phyloP scores from a whole-genome alignment of 2,113 vertebrate species.

The Nycticryphes semicollaris region DNA sequence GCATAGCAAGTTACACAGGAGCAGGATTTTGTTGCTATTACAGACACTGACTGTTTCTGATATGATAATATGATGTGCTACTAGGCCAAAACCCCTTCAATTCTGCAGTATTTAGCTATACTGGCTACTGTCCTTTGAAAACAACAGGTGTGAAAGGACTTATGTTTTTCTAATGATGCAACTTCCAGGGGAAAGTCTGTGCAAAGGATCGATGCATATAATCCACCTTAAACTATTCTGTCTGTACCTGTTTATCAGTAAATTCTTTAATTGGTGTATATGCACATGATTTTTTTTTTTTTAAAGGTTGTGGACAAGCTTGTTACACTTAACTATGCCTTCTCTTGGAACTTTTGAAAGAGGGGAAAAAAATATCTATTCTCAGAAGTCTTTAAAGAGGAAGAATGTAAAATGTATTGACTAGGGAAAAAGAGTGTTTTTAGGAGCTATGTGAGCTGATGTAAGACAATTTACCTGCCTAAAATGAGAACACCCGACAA shows the following conservation, averaged over 20 bases:
- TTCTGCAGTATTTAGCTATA: neutral
- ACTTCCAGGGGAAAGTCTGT: neutral
- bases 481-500: conserved; percentile 19
- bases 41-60: accelerated
- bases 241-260: neutral
- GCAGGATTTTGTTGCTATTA: neutral
- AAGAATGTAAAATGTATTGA: neutral
- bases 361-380: neutral
- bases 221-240: neutral
- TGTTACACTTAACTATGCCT: neutral
- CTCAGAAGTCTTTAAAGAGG: conserved; percentile 13
- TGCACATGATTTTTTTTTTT: neutral
- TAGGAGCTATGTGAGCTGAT: neutral
- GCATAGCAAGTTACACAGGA: neutral
- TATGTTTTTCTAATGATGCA: neutral
- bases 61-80: neutral
- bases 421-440: neutral
- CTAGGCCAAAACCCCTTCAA: neutral
- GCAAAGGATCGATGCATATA: neutral
- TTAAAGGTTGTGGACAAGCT: neutral
- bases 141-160: neutral
- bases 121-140: neutral
- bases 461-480: conserved; percentile 24
- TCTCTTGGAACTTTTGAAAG: neutral
- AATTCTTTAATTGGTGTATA: neutral